phyloP scores from a whole-genome alignment of 53 echinoderm and acorn worm species.

The Glandiceps talaboti region DNA sequence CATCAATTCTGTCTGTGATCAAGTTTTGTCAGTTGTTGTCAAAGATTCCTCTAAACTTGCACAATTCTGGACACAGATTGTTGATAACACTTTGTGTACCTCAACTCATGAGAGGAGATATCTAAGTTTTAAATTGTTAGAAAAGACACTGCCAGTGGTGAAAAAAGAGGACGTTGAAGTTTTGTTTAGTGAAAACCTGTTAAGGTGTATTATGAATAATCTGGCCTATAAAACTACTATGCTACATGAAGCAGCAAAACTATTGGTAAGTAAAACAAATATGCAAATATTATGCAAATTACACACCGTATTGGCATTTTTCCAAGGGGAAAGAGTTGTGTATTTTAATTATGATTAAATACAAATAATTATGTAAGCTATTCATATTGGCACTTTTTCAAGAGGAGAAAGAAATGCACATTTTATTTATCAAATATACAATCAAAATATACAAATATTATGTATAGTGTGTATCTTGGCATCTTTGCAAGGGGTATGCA shows the following conservation, averaged over 20 bases:
- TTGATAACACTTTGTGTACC: conserved; percentile 28
- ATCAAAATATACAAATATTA: too few species aligned
- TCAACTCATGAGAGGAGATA: conserved; percentile 27
- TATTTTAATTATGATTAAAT: too few species aligned
- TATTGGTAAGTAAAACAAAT: conserved; percentile 37
- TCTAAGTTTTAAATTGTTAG: conserved; percentile 43
- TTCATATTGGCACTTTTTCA: too few species aligned
- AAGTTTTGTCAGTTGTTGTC: conserved; percentile 16
- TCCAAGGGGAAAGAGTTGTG: too few species aligned
- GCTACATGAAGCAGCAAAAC: conserved; percentile 44
- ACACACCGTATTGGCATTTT: too few species aligned
- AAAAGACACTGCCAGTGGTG: conserved; percentile 29
- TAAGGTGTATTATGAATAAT: conserved; percentile 39
- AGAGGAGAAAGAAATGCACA: too few species aligned
- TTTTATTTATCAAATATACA: too few species aligned
- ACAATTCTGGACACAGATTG: conserved; percentile 27
- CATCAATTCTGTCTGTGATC: conserved; percentile 25
- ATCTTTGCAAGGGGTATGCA: too few species aligned
- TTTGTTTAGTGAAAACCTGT: conserved; percentile 42
- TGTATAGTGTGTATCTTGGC: too few species aligned
- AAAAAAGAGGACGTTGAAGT: conserved; percentile 22
- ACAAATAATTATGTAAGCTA: too few species aligned
- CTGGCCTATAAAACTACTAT: conserved; percentile 49
- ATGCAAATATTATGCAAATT: too few species aligned
- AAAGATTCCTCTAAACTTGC: conserved; percentile 16